Evolutionary conservation across 2,113 vertebrate species (phyloP).

Genomic region (Tachysurus fulvidraco): DNA sequence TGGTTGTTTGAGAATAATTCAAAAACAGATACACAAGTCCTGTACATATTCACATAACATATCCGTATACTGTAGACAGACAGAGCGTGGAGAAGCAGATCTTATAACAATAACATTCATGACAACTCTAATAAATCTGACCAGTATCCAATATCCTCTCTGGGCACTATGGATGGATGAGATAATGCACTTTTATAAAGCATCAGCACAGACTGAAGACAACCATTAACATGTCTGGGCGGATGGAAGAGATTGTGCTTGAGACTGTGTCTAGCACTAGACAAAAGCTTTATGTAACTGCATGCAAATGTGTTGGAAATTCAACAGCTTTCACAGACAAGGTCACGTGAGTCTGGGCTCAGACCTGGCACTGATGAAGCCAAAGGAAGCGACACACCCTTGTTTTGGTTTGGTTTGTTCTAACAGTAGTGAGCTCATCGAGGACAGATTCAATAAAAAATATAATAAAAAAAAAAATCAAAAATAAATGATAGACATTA

Average conservation of each 20-base stretch:
- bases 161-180: conserved; percentile 26
- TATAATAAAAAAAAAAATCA: neutral
- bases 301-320: neutral
- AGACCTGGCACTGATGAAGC: neutral
- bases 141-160: conserved; percentile 39
- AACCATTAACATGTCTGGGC: conserved; percentile 2
- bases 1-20: no score
- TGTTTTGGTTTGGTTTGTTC: neutral
- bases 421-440: neutral
- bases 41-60: neutral
- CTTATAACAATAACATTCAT: neutral
- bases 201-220: conserved; percentile 1
- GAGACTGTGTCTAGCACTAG: neutral
- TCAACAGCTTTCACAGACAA: neutral
- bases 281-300: neutral
- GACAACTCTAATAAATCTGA: conserved; percentile 6
- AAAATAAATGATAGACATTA: neutral
- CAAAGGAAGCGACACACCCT: neutral
- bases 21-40: no score
- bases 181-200: conserved; percentile 24
- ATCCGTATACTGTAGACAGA: neutral
- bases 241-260: neutral
- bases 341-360: neutral
- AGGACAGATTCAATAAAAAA: neutral
- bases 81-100: neutral